A percentile compares a stretch with the other conserved stretches of the same genome.
These are phyloP conservation scores for Dysidea cf. avara DNA, from an alignment of 37 sponge, comb jelly and placozoan genomes.

Conservation along the genomic window DNA sequence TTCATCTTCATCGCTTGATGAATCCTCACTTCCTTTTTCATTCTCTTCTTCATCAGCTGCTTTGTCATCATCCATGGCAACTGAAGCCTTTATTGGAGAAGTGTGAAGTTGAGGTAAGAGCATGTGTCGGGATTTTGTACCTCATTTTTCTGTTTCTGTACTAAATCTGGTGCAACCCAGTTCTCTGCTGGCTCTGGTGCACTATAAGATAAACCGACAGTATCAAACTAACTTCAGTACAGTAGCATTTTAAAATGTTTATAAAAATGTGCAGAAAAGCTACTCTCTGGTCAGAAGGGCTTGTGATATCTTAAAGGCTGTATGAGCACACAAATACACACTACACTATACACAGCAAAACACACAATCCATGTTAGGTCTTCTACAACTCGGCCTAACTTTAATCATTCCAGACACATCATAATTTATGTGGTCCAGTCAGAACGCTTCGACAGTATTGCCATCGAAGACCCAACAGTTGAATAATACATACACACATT, in stretches of 20 bases:
- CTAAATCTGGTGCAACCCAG: too few species aligned
- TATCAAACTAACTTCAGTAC: too few species aligned
- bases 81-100: background rate
- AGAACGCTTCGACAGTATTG: background rate
- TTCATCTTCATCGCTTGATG: conserved; percentile 47
- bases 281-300: background rate
- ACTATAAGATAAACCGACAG: too few species aligned
- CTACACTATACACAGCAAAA: background rate
- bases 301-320: background rate
- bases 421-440: background rate
- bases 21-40: conserved; percentile 30
- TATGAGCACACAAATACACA: conserved; percentile 7
- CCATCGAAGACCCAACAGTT: background rate
- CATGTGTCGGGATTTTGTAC: background rate
- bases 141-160: conserved; percentile 9
- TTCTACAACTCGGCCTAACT: conserved; percentile 37
- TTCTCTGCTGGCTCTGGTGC: too few species aligned
- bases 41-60: conserved; percentile 19
- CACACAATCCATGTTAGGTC: background rate
- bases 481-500: background rate
- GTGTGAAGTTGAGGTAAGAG: background rate
- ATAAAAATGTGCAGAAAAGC: background rate
- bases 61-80: background rate
- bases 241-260: too few species aligned
- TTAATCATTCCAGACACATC: conserved; percentile 8